These are phyloP conservation scores for Brienomyrus brachyistius DNA, from an alignment of 2,113 vertebrate species.

Conservation along the genomic window DNA sequence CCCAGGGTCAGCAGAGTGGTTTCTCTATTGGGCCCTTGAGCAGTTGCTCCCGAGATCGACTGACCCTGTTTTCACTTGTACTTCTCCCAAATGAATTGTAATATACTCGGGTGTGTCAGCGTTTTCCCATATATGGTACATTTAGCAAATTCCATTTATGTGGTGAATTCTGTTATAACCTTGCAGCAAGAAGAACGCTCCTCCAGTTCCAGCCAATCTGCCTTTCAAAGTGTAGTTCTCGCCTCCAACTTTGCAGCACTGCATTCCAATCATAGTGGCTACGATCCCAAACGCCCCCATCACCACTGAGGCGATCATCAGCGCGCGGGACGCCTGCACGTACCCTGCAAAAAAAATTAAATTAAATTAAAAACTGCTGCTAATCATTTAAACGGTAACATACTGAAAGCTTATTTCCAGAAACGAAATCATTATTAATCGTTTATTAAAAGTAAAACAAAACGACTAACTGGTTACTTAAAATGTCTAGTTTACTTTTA, in stretches of 20 bases:
- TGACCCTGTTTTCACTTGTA: not conserved
- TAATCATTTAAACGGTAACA: not conserved
- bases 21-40: not conserved
- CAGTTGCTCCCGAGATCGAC: not conserved
- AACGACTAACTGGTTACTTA: not conserved
- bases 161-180: slow-evolving; percentile 46
- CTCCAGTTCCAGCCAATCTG: slow-evolving; percentile 59
- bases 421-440: not conserved
- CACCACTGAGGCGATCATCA: slow-evolving; percentile 70
- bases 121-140: not conserved
- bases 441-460: not conserved
- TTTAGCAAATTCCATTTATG: not conserved
- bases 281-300: slow-evolving; percentile 67
- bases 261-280: slow-evolving; percentile 62
- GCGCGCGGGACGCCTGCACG: slow-evolving; percentile 76
- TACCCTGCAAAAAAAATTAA: slow-evolving; percentile 57
- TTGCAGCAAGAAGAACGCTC: slow-evolving; percentile 67
- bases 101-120: not conserved
- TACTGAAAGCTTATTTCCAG: not conserved
- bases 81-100: not conserved
- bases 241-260: slow-evolving; percentile 66
- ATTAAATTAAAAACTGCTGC: not conserved
- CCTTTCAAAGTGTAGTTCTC: slow-evolving; percentile 61
- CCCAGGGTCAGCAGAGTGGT: not conserved
- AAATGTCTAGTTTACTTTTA: not conserved